Evolutionary conservation across 2,888 invertebrate species (phyloP), one percentile per base, ranked within the genome.

Genomic region (Allygus modestus): DNA sequence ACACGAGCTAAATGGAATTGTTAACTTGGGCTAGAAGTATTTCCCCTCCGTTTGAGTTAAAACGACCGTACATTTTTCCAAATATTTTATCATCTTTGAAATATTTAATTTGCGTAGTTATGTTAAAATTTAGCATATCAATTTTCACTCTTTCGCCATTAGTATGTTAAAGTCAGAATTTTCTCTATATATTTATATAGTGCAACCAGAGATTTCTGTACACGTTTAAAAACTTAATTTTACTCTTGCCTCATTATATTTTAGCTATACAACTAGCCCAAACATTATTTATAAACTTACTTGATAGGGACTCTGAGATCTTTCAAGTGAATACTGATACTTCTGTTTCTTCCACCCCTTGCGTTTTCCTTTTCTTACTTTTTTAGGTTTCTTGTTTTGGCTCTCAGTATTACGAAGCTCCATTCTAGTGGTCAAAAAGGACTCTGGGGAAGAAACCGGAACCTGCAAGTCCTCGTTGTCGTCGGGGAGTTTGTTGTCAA

Each of bases 401-500:
- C 71, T 41, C 41, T 41, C 41, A 5, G 1, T 20, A 12, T n/a
- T n/a, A 9, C 9, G n/a, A 37, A 71, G 11, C 1, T 41, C 71
- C 41, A 37, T 1, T 12, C 33, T 41, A 1, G 71, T 17, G n/a
- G 41, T 71, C 71, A 41, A 12, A 9, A 71, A 41, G 17, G 71
- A 37, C 41, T 71, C 41, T 12, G 71, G 37, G 11, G 71, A 71
- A 11, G 37, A 37, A 5, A 41, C 23, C 41, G 65, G 65, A 37
- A 20, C 41, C 31, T 26, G 9, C 1, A 41, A 33, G 9, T 71
- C 41, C 12, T 71, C 71, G n/a, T 61, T 37, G 15, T 41, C 26
- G 69, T 69, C 69, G 15, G 82, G 82, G 12, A 82, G 43, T 41
- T 82, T 43, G 82, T 82, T 82, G 31, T 82, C 82, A 12, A 82